Evolutionary conservation across 1,140 invertebrate species (phyloP).

Genomic region (Halesus radiatus): DNA sequence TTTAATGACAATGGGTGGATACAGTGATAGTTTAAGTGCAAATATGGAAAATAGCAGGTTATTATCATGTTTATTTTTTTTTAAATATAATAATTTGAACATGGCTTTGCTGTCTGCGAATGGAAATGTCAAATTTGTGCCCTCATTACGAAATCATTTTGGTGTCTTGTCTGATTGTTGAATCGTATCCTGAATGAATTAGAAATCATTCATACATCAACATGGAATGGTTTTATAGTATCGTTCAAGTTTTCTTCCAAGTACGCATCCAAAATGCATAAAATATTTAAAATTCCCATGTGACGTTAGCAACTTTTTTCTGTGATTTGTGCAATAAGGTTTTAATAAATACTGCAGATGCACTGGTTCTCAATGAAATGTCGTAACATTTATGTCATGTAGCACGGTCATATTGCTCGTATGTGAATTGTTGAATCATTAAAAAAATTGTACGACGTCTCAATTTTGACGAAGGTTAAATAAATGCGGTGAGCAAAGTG

Average conservation of each 20-base stretch:
- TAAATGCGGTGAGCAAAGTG: constrained; percentile 7
- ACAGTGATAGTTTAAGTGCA: constrained; percentile 56
- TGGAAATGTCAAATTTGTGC: constrained; percentile 24
- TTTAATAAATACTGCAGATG: background rate
- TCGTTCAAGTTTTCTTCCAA: too few species aligned
- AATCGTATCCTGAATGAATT: background rate
- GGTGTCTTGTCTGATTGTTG: constrained; percentile 3
- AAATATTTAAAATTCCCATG: too few species aligned
- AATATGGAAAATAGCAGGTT: constrained; percentile 58
- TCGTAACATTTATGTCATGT: constrained; percentile 18
- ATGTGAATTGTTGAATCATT: constrained; percentile 15
- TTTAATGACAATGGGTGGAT: constrained; percentile 51
- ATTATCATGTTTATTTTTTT: constrained; percentile 34
- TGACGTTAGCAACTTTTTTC: background rate
- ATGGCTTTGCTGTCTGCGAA: background rate
- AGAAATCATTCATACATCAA: background rate
- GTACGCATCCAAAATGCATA: too few species aligned
- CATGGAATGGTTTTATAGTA: too few species aligned
- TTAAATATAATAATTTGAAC: too few species aligned
- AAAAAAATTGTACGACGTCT: constrained; percentile 44
- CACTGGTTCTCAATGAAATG: background rate
- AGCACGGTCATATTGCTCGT: constrained; percentile 27
- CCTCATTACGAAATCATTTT: constrained; percentile 26
- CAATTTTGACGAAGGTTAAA: constrained; percentile 36
- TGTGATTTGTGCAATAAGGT: too few species aligned